Percentiles rank a stretch among this genome's conserved stretches.
Conservation (phyloP, 2,888 invertebrate genomes). For the Pheosia tremula region DNA sequence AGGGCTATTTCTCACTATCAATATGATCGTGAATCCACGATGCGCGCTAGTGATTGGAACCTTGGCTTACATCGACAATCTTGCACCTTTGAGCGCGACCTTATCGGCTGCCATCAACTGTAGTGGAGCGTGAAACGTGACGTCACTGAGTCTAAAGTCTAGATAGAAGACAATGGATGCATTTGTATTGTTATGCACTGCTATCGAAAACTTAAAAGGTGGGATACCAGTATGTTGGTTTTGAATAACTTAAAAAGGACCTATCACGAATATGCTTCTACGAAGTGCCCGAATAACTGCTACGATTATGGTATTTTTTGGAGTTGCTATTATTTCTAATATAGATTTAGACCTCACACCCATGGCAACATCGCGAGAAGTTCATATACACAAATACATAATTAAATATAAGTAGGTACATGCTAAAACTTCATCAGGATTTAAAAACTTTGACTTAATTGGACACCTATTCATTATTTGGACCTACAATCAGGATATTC, state of each 20-base stretch:
- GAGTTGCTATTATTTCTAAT: too few relatives aligned
- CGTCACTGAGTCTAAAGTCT: slow-evolving; percentile 1
- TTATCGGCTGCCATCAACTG: slow-evolving; percentile 7
- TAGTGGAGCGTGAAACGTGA: slow-evolving; percentile 8
- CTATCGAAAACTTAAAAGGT: slow-evolving; percentile 1
- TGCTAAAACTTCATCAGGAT: too few relatives aligned
- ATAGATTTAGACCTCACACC: too few relatives aligned
- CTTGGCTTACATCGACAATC: slow-evolving; percentile 9
- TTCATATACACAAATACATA: too few relatives aligned
- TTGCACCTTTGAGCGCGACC: slow-evolving; percentile 3
- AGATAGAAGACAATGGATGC: background rate
- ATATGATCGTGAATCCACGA: background rate
- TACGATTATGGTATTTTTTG: too few relatives aligned
- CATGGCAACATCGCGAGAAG: too few relatives aligned
- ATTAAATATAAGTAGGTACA: too few relatives aligned
- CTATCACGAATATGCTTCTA: background rate
- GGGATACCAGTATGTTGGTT: too few relatives aligned
- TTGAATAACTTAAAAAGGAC: too few relatives aligned
- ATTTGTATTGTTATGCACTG: slow-evolving; percentile 14
- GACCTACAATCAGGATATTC: too few relatives aligned
- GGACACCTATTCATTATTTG: too few relatives aligned
- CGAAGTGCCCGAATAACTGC: background rate
- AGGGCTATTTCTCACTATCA: background rate
- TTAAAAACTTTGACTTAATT: too few relatives aligned
- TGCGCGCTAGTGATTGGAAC: background rate